A percentile compares a stretch with the other conserved stretches of the same genome.
Evolutionary conservation across 2,113 vertebrate species (phyloP).

Genomic region (Plecturocebus donacophilus): DNA sequence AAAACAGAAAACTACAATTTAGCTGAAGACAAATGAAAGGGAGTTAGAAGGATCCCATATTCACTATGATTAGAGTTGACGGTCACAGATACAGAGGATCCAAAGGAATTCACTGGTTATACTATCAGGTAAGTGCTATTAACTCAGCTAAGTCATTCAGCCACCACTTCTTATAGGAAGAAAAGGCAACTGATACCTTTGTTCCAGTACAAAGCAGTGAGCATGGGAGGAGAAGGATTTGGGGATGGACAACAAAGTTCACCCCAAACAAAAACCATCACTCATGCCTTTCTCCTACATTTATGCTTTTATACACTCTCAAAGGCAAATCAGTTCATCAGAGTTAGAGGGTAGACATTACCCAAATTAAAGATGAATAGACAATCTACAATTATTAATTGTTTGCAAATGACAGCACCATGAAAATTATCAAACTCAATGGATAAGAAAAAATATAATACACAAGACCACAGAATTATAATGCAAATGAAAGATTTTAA

Average conservation of each 20-base stretch:
- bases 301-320: not conserved
- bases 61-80: not conserved
- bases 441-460: not conserved
- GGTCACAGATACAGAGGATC: not conserved
- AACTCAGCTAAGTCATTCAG: not conserved
- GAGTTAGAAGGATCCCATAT: rapidly evolving
- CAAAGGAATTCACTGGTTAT: not conserved
- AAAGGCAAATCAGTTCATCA: not conserved
- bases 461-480: not conserved
- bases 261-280: not conserved
- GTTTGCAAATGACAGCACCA: not conserved
- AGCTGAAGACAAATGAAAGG: not conserved
- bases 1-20: no score
- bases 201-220: not conserved
- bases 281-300: not conserved
- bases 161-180: no score
- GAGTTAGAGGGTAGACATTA: not conserved
- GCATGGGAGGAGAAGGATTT: not conserved
- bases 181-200: not conserved
- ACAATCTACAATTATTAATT: not conserved
- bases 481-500: not conserved
- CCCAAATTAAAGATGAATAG: not conserved
- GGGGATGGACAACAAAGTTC: not conserved
- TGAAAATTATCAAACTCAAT: not conserved
- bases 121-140: not conserved